Percentiles rank a stretch among this genome's conserved stretches.
These are phyloP conservation scores for Nesoenas mayeri DNA, from an alignment of 2,113 vertebrate genomes.

Conservation along the genomic window DNA sequence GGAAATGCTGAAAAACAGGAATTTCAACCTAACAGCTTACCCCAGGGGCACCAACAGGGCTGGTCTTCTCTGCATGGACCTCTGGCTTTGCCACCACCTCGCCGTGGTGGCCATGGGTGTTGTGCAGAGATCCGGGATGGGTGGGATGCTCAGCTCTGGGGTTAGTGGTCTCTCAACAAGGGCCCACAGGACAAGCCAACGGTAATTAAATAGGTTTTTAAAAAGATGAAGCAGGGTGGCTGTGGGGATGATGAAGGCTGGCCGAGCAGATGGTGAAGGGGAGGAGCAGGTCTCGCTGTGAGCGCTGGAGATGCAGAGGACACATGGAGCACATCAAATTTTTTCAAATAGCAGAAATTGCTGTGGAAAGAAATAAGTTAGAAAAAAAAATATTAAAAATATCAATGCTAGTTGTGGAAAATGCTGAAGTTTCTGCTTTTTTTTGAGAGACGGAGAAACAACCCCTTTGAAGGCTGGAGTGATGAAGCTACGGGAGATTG, in stretches of 20 bases:
- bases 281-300: not conserved
- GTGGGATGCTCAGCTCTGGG: not conserved
- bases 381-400: not conserved
- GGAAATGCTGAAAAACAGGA: not conserved
- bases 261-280: not conserved
- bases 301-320: not conserved
- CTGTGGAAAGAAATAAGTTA: not conserved
- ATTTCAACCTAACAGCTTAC: not conserved
- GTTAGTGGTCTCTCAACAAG: not conserved
- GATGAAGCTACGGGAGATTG: conserved; percentile 12
- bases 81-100: not conserved
- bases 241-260: not conserved
- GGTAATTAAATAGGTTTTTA: not conserved
- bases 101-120: not conserved
- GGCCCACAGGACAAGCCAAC: not conserved
- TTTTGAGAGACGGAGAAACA: not conserved
- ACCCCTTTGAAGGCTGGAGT: not conserved
- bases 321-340: not conserved
- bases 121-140: not conserved
- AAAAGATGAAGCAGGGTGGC: not conserved
- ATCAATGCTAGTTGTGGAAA: not conserved
- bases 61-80: not conserved
- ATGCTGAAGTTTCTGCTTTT: not conserved
- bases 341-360: not conserved
- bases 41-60: not conserved